phyloP scores from a whole-genome alignment of 2,797 vertebrate species.

The Pseudochromis fuscus region DNA sequence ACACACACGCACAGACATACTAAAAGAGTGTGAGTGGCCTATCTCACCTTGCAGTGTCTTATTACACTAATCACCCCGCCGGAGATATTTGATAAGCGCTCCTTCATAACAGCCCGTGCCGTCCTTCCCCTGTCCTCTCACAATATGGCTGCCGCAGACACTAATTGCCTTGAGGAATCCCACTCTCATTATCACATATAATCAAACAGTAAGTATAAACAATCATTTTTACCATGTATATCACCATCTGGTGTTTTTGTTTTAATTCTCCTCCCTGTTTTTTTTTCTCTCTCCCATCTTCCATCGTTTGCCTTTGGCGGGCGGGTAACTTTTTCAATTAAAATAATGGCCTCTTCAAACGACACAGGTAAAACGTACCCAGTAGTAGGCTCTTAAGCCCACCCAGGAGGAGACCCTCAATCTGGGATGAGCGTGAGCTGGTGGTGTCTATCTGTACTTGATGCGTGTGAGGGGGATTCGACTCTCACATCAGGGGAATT shows the following conservation, averaged over 20 bases:
- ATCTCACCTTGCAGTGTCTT: conserved; percentile 82
- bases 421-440: conserved; percentile 65
- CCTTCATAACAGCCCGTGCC: conserved; percentile 73
- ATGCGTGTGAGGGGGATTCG: conserved; percentile 57
- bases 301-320: conserved; percentile 67
- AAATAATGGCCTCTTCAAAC: conserved; percentile 77
- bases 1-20: conserved; percentile 40
- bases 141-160: conserved; percentile 81
- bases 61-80: conserved; percentile 80
- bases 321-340: conserved; percentile 78
- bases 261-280: conserved; percentile 57
- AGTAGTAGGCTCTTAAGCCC: conserved; percentile 72
- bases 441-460: conserved; percentile 67
- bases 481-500: conserved; percentile 77
- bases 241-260: conserved; percentile 83
- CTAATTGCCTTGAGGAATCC: conserved; percentile 84
- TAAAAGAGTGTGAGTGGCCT: conserved; percentile 70
- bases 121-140: conserved; percentile 82
- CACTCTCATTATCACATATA: conserved; percentile 85
- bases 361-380: conserved; percentile 66
- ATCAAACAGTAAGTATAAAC: conserved; percentile 86
- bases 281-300: conserved; percentile 6
- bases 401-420: conserved; percentile 75
- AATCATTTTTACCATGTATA: conserved; percentile 81
- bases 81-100: conserved; percentile 81